phyloP scores from a whole-genome alignment of 2,113 vertebrate species.

The Notiomystis cincta region DNA sequence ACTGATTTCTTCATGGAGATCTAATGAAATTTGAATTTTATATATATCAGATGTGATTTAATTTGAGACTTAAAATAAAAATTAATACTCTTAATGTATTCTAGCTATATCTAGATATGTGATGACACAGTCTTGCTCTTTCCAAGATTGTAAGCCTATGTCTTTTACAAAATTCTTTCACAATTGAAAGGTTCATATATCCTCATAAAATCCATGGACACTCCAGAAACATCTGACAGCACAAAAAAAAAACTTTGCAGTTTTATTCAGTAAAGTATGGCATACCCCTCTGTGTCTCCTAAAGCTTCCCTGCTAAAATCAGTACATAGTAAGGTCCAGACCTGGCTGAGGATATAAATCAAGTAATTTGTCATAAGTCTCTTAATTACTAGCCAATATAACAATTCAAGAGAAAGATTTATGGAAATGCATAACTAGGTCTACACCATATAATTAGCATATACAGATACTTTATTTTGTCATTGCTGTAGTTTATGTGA shows the following conservation, averaged over 20 bases:
- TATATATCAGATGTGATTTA: not conserved
- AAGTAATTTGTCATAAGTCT: slow-evolving; percentile 5
- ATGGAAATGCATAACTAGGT: slow-evolving; percentile 5
- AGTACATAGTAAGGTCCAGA: not conserved
- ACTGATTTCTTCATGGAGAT: not conserved
- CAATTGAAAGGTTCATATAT: not conserved
- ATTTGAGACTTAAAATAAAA: not conserved
- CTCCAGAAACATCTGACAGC: not conserved
- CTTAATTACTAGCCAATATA: not conserved
- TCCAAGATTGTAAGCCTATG: not conserved
- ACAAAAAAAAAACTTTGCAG: not conserved
- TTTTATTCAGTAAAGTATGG: not conserved
- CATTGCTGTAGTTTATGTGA: not conserved
- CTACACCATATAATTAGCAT: slow-evolving; percentile 15
- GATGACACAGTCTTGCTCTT: not conserved
- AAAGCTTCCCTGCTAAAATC: not conserved
- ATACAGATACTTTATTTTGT: slow-evolving; percentile 10
- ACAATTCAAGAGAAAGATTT: not conserved
- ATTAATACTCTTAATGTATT: not conserved
- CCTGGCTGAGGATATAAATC: not conserved
- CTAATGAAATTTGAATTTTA: slow-evolving; percentile 22
- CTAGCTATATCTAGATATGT: not conserved
- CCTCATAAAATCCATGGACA: not conserved
- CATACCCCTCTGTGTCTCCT: not conserved
- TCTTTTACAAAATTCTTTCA: not conserved